phyloP scores from a whole-genome alignment of 2,113 vertebrate species.

The Hemiscyllium ocellatum region DNA sequence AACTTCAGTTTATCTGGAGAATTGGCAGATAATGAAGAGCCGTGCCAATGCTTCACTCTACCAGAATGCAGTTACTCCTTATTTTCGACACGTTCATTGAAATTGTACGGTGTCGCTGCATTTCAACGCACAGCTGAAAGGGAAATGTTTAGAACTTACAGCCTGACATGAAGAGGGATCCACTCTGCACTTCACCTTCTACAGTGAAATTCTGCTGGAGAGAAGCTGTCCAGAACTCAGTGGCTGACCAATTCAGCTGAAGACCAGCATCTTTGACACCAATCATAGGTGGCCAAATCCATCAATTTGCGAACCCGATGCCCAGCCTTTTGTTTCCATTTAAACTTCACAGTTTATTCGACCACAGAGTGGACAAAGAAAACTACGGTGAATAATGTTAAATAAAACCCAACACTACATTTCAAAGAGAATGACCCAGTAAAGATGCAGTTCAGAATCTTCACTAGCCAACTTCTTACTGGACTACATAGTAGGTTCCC shows the following conservation, averaged over 20 bases:
- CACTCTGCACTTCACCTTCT: background rate
- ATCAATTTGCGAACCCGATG: background rate
- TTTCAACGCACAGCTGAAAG: background rate
- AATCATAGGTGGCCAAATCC: background rate
- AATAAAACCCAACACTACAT: background rate
- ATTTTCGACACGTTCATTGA: background rate
- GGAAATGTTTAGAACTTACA: conserved; percentile 8
- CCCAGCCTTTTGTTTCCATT: background rate
- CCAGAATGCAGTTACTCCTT: background rate
- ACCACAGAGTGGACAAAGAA: background rate
- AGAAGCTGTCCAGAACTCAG: background rate
- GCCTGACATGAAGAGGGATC: background rate
- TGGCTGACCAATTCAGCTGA: background rate
- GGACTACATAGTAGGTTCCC: background rate
- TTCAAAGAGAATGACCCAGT: background rate
- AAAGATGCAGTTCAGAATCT: background rate
- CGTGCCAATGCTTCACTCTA: background rate
- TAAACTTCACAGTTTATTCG: background rate
- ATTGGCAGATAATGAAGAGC: background rate
- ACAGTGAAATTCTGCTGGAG: background rate
- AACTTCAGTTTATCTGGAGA: background rate
- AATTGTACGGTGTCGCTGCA: background rate
- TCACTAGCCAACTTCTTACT: background rate
- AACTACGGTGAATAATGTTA: background rate
- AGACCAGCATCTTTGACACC: background rate